Conservation (phyloP, 2,888 invertebrate species). For the Cheilosia grossa region DNA sequence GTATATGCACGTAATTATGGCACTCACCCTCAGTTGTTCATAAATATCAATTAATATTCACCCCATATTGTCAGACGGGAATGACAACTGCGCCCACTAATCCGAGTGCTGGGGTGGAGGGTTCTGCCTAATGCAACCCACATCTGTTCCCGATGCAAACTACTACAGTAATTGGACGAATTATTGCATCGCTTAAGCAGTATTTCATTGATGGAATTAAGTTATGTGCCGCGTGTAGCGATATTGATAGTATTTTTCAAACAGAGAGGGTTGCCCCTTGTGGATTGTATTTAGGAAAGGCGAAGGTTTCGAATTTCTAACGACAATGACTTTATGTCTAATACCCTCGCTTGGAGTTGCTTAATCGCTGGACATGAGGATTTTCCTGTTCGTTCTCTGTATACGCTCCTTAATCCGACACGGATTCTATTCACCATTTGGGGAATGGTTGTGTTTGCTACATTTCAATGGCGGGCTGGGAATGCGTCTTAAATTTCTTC, state of each 20-base stretch:
- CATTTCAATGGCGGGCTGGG: constrained; percentile 27
- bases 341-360: constrained; percentile 40
- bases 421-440: constrained; percentile 39
- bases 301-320: constrained; percentile 49
- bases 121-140: constrained; percentile 58
- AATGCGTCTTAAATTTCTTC: constrained; percentile 25
- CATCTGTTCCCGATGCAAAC: constrained; percentile 54
- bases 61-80: constrained; percentile 23
- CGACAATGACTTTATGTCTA: constrained; percentile 49
- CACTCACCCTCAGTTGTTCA: constrained; percentile 46
- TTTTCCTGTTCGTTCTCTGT: constrained; percentile 10
- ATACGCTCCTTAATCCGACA: constrained; percentile 56
- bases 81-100: neutral
- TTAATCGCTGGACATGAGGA: constrained; percentile 45
- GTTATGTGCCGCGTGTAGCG: constrained; percentile 29
- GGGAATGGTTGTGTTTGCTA: constrained; percentile 21
- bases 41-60: constrained; percentile 73
- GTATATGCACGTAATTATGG: constrained; percentile 58
- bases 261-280: constrained; percentile 22
- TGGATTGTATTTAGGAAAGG: neutral
- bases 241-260: constrained; percentile 56
- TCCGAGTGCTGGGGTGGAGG: constrained; percentile 2
- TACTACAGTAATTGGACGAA: constrained; percentile 49
- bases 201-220: constrained; percentile 55
- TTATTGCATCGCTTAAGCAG: constrained; percentile 55